A percentile compares a stretch with the other conserved stretches of the same genome.
Conservation (phyloP, 2,888 invertebrate species). For the Athalia rosae region DNA sequence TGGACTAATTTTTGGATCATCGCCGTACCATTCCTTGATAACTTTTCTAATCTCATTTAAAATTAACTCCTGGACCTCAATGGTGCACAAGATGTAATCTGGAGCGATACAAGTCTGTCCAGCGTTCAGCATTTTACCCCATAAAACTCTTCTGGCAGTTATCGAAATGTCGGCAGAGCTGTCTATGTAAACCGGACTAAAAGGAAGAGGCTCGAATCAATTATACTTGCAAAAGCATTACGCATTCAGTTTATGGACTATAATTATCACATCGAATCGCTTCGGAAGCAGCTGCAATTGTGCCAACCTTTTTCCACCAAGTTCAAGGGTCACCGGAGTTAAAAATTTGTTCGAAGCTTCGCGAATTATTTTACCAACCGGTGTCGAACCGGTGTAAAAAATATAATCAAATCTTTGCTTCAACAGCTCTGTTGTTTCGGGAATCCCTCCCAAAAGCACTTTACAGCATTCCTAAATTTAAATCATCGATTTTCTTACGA, state of each 20-base stretch:
- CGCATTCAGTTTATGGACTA: no score
- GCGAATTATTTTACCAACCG: constrained; percentile 90
- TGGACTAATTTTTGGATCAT: constrained; percentile 85
- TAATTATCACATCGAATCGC: no score
- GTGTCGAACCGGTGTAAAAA: constrained; percentile 94
- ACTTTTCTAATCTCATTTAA: constrained; percentile 80
- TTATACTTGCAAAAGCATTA: neutral
- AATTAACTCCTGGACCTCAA: constrained; percentile 83
- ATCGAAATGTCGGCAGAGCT: constrained; percentile 86
- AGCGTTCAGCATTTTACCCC: constrained; percentile 95
- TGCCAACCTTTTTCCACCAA: constrained; percentile 87
- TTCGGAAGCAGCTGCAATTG: neutral
- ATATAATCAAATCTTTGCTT: constrained; percentile 96
- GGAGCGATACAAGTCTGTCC: constrained; percentile 99
- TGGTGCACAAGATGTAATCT: constrained; percentile 92
- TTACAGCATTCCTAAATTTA: constrained; percentile 84
- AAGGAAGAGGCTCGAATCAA: constrained; percentile 55
- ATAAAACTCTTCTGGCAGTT: constrained; percentile 88
- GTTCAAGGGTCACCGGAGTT: constrained; percentile 94
- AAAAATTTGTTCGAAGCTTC: constrained; percentile 92
- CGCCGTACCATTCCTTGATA: constrained; percentile 88
- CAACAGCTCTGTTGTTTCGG: constrained; percentile 90
- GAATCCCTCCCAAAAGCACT: constrained; percentile 87
- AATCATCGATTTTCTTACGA: neutral
- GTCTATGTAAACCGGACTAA: constrained; percentile 94